Evolutionary conservation across 2,797 vertebrate species (phyloP).

Genomic region (Lepilemur ruficaudatus): DNA sequence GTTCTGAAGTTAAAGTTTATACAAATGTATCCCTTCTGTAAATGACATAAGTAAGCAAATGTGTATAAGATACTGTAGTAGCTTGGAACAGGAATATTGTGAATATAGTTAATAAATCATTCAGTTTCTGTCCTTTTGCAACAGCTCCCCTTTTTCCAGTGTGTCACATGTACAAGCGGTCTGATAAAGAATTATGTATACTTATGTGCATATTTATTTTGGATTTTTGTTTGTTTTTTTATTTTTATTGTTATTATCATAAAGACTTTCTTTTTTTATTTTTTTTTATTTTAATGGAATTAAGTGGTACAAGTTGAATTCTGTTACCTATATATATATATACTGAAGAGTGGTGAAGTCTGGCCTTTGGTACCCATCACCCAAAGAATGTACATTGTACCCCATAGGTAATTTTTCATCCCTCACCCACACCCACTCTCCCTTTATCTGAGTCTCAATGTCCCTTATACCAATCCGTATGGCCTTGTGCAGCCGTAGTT

Average conservation of each 20-base stretch:
- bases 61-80: neutral
- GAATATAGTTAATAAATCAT: constrained; percentile 15
- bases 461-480: too few relatives aligned
- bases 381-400: too few relatives aligned
- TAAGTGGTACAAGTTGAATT: too few relatives aligned
- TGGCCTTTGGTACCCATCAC: too few relatives aligned
- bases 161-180: neutral
- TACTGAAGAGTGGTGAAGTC: too few relatives aligned
- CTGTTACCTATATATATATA: too few relatives aligned
- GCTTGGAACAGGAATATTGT: neutral
- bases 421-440: too few relatives aligned
- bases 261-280: neutral
- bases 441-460: too few relatives aligned
- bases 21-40: neutral
- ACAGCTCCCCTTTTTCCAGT: neutral
- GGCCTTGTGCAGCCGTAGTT: too few relatives aligned
- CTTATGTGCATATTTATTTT: neutral
- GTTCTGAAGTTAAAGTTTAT: constrained; percentile 44
- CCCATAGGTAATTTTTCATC: too few relatives aligned
- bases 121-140: neutral
- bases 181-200: neutral
- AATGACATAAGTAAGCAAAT: constrained; percentile 32
- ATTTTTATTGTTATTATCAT: neutral
- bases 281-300: too few relatives aligned
- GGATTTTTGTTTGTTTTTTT: neutral